Evolutionary conservation across 2,888 invertebrate species (phyloP), one percentile per base, ranked within the genome.

Genomic region (Piscicola geometra): DNA sequence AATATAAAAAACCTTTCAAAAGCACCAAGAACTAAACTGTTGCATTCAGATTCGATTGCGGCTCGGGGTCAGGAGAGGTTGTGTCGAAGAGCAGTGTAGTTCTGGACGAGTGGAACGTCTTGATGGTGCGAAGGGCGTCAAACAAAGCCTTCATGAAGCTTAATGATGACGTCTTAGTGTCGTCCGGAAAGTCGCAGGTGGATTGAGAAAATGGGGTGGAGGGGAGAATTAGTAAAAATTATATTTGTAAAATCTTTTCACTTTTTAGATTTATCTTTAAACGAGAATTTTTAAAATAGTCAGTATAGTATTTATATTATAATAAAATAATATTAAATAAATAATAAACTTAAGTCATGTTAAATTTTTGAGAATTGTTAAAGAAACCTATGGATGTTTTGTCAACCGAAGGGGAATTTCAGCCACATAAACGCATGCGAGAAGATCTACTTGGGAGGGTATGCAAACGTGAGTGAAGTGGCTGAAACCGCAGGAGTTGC

Each of bases 401-500:
- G 36, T 15, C 9, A n/a, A n/a, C n/a, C n/a, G n/a, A n/a, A 93
- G 93, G 95, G 95, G 71, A 88, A 94, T 9, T 96, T 94, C 87
- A 93, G 94, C 21, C 90, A 94, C 76, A 94, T 96, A 85, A 96
- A 95, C 0, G 93, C 96, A 88, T 89, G 94, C 9, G 93, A 94
- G 83, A 93, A 94, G 0, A 90, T 96, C 15, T 95, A 93, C 88
- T 89, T 96, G 77, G 96, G 96, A 0, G 96, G 95, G 0, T 91
- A 91, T 15, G 93, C 92, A 77, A 94, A 94, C 86, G 93, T 93
- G 52, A 91, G 92, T 0, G 91, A 92, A 0, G 88, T 94, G 71
- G 88, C 41, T 9, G 9, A 41, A 5, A 41, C 41, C 5, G 33
- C 35, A 33, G 67, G 67, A 32, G 35, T 35, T 32, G 3, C 28